phyloP scores from a whole-genome alignment of 2,888 invertebrate species.

The Mesorhabditis spiculigera region DNA sequence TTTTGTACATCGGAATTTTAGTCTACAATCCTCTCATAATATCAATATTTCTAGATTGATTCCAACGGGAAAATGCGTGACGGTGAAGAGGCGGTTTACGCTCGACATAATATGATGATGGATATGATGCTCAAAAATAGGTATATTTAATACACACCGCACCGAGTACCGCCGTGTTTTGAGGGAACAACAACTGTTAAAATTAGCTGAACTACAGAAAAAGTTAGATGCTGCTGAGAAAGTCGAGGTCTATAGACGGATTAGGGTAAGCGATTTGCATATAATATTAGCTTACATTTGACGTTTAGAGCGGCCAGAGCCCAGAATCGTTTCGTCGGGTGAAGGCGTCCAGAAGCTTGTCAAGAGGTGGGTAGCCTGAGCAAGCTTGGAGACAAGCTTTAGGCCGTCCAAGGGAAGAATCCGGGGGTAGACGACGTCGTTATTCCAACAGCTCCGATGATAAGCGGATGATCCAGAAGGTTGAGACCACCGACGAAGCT shows the following conservation, averaged over 20 bases:
- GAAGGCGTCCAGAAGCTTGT: conserved; percentile 38
- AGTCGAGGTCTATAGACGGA: conserved; percentile 41
- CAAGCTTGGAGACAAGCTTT: not conserved
- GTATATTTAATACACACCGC: conserved; percentile 11
- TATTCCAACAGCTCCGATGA: conserved; percentile 48
- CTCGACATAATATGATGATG: conserved; percentile 53
- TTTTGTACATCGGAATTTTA: not conserved
- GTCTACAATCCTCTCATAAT: conserved; percentile 3
- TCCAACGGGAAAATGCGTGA: conserved; percentile 28
- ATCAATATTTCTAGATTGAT: conserved; percentile 26
- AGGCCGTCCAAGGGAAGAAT: conserved; percentile 23
- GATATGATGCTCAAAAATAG: conserved; percentile 54
- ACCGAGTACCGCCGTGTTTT: not conserved
- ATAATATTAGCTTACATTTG: conserved; percentile 19
- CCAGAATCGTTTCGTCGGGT: conserved; percentile 36
- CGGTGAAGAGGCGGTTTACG: conserved; percentile 46
- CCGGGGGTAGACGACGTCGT: conserved; percentile 33
- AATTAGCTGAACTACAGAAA: conserved; percentile 51
- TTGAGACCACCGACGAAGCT: conserved; percentile 29
- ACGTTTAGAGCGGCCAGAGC: conserved; percentile 33
- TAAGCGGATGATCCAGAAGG: conserved; percentile 43
- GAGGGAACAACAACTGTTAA: conserved; percentile 42
- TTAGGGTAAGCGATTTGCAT: conserved; percentile 15
- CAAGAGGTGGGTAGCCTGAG: conserved; percentile 25
- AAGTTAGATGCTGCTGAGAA: conserved; percentile 56